Evolutionary conservation across 2,113 vertebrate species (phyloP), one percentile per base, ranked within the genome.

Genomic region (Micronycteris hirsuta): DNA sequence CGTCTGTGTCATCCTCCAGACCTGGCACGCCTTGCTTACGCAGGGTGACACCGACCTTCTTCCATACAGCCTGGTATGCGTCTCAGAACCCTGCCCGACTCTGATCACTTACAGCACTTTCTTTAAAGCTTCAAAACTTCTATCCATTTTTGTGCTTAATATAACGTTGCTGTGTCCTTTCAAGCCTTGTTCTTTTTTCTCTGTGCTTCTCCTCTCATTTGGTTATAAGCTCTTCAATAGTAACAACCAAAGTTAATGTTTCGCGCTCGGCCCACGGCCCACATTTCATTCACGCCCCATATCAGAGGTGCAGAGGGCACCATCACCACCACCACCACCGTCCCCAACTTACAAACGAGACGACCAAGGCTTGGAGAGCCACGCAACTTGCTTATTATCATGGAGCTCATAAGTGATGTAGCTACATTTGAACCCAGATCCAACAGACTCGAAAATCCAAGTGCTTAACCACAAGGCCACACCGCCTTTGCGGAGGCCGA

Each of bases 341-440:
- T 68, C 93, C 43, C 70, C 73, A 96, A n/a, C 82, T 87, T 93
- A 95, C 26, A 92, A 56, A 65, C 12, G 43, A 92, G 96, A 83
- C 89, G 93, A 86, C 43, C 49, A 73, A 89, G 76, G 92, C 83
- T 90, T 85, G 61, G 71, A 95, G 84, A 94, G 38, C 41, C 77
- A 41, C 22, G 20, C 16, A 47, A 83, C 70, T 89, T 83, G 80
- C 33, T 95, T 28, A 49, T 0, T 10, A 58, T 16, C 73, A 61
- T 82, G 52, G 24, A 95, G 56, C 41, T 90, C 49, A 4, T 49
- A n/a, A 43, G 85, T 19, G 28, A 65, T 65, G 16, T 52, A 41
- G 56, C 33, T 96, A 31, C 36, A 88, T 77, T 43, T 36, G 65
- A 87, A 93, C 26, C 76, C 78, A 88, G 14, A 58, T 24, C 58